Base-by-base conservation (phyloP, 1,140 invertebrate genomes). In the Hermetia illucens region DNA sequence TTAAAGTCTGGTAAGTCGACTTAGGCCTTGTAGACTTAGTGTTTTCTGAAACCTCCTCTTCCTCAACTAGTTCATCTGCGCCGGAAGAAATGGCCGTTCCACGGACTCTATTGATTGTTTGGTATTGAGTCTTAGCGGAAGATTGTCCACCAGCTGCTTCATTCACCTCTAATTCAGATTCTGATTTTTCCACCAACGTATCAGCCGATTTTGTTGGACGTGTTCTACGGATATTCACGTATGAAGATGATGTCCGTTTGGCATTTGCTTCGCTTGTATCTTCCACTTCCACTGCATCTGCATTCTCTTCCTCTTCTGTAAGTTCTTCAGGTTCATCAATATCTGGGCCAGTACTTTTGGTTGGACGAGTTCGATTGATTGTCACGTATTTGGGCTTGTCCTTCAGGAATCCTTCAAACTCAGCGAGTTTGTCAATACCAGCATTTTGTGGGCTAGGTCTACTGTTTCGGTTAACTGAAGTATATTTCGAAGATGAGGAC, bases 401-500 rank as follows among this genome's bases (percentile, higher is more conserved):
- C 34, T 52, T 55, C 1, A 61, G 21, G 18, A 71, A 58, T 39
- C 54, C 66, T 42, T 70, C 68, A 6, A 68, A 63, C 50, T 72
- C 68, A 0, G 63, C 49, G 4, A 71, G 40, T 32, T 68, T 61
- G 12, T 69, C 68, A 2, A 82, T 47, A 0, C 80, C 81, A 36
- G 75, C 74, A 46, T 79, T 82, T 46, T 87, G 82, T 0, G 80
- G 72, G 21, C 77, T 72, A 29, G 69, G 50, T n/a, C 72, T 63
- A 44, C 72, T 74, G 46, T 74, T 74, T 35, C 70, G 60, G 5
- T 63, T 49, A 38, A 64, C 33, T 4, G 56, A 56, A 1, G 55
- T 56, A 40, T 61, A 65, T 40, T 59, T 60, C 4, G 46, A 53
- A n/a, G 40, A n/a, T n/a, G n/a, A n/a, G n/a, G n/a, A n/a, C n/a